phyloP scores from a whole-genome alignment of 2,113 vertebrate genomes.

The Perognathus longimembris region DNA sequence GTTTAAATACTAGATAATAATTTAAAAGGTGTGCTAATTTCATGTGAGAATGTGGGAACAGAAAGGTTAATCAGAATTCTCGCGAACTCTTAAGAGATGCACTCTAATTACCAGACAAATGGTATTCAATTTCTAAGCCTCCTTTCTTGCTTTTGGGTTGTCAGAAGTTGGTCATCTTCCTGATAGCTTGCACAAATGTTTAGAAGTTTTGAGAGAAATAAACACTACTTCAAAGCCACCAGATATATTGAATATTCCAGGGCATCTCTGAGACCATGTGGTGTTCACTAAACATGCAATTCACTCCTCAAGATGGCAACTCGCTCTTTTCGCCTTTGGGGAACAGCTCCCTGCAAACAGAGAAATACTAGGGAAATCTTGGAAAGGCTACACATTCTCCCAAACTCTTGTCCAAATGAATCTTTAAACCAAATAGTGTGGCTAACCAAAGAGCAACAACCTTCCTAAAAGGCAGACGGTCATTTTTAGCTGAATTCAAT shows the following conservation, averaged over 20 bases:
- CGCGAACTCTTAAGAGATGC: constrained; percentile 83
- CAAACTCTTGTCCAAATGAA: constrained; percentile 66
- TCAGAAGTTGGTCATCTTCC: constrained; percentile 62
- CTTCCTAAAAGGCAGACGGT: constrained; percentile 52
- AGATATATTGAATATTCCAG: constrained; percentile 39
- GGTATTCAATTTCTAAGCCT: constrained; percentile 75
- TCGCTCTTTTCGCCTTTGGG: constrained; percentile 75
- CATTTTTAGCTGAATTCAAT: constrained; percentile 62
- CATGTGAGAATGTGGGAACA: constrained; percentile 77
- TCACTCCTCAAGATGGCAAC: constrained; percentile 75
- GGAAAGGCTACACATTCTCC: constrained; percentile 60
- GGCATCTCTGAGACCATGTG: constrained; percentile 48
- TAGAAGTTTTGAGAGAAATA: not conserved
- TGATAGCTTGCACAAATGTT: constrained; percentile 31
- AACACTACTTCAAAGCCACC: not conserved
- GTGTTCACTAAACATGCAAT: constrained; percentile 60
- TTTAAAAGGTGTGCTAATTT: constrained; percentile 83
- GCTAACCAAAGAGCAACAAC: constrained; percentile 63
- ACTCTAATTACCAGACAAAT: constrained; percentile 84
- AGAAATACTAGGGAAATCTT: constrained; percentile 64
- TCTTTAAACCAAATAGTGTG: constrained; percentile 63
- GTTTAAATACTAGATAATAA: constrained; percentile 79
- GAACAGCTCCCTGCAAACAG: constrained; percentile 73
- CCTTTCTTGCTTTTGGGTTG: constrained; percentile 69
- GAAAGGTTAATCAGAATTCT: constrained; percentile 84